Base-by-base conservation (phyloP, 2,797 vertebrate species). In the Rhinichthys osculus region DNA sequence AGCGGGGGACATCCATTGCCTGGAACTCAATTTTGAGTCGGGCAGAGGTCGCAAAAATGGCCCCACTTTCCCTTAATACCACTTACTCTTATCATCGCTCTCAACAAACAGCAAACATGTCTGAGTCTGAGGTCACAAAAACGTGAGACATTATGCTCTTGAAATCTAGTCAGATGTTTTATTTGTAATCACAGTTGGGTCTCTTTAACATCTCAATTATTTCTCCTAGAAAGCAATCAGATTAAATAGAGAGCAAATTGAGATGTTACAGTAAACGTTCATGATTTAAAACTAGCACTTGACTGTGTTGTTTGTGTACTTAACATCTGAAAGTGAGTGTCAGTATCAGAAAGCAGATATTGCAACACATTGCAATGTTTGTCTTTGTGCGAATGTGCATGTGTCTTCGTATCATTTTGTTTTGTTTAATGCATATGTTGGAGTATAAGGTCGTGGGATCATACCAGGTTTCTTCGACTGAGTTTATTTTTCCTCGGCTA, bases 401-500 rank as follows among this genome's bases (percentile, higher is more conserved):
- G 44, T 82, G 2, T 74, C 42, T 57, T 14, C 59, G 70, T 30
- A 27, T 85, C 62, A 27, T 71, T n/a, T 40, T 74, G 82, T 76
- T 35, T 77, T 42, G 81, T 71, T 76, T 13, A 72, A 42, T 83
- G 57, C 42, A 64, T 74, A 67, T 54, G 73, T 54, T 70, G 30
- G 57, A 44, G 47, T 64, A 73, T 82, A 73, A 87, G 90, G 90
- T 90, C 90, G 84, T 93, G 91, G 90, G 91, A 93, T 92, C 92
- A 92, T 88, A 89, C 91, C 54, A 38, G 86, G 89, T 91, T 90
- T 90, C 89, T 90, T 90, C 62, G 87, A 88, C 71, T 83, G 85
- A 84, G 89, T 93, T 94, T 94, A 90, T 94, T 94, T 94, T 93
- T 89, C 81, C 87, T 91, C 52, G 54, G 91, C 90, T 88, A 85